phyloP scores from a whole-genome alignment of 2,113 vertebrate genomes.

The Campylomormyrus tamandua region DNA sequence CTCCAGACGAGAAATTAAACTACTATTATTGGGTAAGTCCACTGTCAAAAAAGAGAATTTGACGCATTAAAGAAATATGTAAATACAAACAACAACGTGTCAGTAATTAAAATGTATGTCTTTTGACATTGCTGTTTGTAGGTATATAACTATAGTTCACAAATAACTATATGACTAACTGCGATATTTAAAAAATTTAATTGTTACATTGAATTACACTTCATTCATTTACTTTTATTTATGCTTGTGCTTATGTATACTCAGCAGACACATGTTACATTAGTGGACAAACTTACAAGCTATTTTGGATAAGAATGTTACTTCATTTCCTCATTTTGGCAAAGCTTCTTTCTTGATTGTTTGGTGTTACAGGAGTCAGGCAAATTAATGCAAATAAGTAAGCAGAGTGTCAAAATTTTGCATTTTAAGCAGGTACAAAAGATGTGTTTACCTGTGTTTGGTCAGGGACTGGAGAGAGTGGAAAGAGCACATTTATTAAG shows the following conservation, averaged over 20 bases:
- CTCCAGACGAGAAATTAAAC: constrained; percentile 59
- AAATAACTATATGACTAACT: neutral
- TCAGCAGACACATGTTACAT: neutral
- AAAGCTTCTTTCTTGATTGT: neutral
- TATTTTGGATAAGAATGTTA: neutral
- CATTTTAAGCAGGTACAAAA: neutral
- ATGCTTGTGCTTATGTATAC: neutral
- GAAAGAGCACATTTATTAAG: constrained; percentile 86
- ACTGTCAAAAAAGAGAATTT: neutral
- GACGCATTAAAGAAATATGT: neutral
- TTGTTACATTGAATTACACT: neutral
- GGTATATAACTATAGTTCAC: neutral
- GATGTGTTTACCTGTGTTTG: constrained; percentile 19
- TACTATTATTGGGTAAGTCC: constrained; percentile 74
- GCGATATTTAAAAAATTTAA: neutral
- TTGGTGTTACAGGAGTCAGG: neutral
- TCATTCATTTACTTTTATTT: neutral
- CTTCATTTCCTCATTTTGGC: neutral
- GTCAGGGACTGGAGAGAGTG: constrained; percentile 78
- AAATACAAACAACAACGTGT: neutral
- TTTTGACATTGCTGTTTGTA: neutral
- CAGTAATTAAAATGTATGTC: neutral
- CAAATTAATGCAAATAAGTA: neutral
- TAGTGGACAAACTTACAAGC: neutral
- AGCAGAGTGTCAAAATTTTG: neutral